phyloP scores from a whole-genome alignment of 2,888 invertebrate genomes.

The Drosophila yooni region DNA sequence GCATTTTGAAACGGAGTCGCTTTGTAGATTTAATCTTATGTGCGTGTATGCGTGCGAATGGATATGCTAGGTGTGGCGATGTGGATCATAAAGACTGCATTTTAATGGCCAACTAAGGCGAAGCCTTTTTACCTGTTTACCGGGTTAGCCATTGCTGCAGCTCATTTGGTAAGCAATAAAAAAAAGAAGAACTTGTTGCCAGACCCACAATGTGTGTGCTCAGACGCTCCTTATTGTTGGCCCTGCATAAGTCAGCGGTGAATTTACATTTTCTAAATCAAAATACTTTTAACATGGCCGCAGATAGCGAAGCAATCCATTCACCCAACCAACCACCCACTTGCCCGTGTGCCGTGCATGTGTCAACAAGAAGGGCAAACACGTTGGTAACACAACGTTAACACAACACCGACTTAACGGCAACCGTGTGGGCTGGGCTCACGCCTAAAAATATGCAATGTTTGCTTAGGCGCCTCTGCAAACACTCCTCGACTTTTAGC shows the following conservation, averaged over 20 bases:
- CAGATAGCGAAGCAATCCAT: conserved; percentile 24
- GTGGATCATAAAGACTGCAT: conserved; percentile 56
- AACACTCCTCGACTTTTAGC: conserved; percentile 47
- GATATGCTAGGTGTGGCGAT: conserved; percentile 8
- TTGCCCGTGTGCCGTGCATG: conserved; percentile 42
- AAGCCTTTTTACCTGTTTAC: conserved; percentile 9
- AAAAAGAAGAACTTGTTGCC: conserved; percentile 63
- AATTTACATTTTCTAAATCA: conserved; percentile 78
- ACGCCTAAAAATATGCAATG: conserved; percentile 65
- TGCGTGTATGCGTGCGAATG: background rate
- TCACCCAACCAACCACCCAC: conserved; percentile 15
- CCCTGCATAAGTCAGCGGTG: conserved; percentile 52
- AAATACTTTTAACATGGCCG: conserved; percentile 67
- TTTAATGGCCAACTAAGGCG: conserved; percentile 60
- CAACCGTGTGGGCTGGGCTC: conserved; percentile 39
- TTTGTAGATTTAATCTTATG: conserved; percentile 54
- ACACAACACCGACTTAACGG: conserved; percentile 49
- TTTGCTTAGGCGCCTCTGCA: conserved; percentile 68
- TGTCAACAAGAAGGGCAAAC: conserved; percentile 62
- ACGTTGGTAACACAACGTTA: conserved; percentile 33
- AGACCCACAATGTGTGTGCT: conserved; percentile 60
- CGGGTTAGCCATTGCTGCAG: conserved; percentile 25
- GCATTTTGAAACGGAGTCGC: conserved; percentile 51
- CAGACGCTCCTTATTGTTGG: conserved; percentile 49
- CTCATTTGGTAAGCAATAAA: conserved; percentile 79